Conservation (phyloP, 2,113 vertebrate species). For the Nicator chloris region DNA sequence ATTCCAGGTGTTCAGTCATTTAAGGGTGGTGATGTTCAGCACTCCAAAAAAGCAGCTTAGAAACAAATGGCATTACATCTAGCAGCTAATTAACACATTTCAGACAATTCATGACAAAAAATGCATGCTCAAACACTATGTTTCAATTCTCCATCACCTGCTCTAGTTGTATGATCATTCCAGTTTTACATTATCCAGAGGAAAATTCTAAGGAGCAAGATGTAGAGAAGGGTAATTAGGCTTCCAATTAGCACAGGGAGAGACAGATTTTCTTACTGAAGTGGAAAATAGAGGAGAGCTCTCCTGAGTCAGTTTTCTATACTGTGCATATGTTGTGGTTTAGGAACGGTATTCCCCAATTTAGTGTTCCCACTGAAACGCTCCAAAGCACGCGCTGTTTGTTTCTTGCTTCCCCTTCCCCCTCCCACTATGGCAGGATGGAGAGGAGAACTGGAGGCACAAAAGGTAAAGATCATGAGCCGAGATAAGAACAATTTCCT, state of each 20-base stretch:
- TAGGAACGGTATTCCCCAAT: not conserved
- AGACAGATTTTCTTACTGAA: not conserved
- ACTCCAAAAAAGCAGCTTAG: not conserved
- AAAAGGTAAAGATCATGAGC: not conserved
- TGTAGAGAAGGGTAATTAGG: not conserved
- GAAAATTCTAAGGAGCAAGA: not conserved
- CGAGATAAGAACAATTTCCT: not conserved
- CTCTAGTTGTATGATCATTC: not conserved
- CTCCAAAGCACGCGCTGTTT: fast-evolving
- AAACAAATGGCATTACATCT: not conserved
- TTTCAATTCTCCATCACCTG: not conserved
- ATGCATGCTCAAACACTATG: not conserved
- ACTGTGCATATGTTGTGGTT: not conserved
- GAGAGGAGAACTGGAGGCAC: not conserved
- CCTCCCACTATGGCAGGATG: not conserved
- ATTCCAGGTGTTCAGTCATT: not conserved
- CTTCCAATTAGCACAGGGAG: not conserved
- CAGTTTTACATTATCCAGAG: not conserved
- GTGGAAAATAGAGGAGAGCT: not conserved
- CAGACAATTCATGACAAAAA: not conserved
- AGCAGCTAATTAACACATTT: not conserved
- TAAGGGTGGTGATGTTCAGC: not conserved
- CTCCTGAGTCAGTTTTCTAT: not conserved
- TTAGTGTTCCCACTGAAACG: not conserved
- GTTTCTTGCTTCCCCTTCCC: not conserved